Evolutionary conservation across 2,888 invertebrate genomes (phyloP).

Genomic region (Julus scanicus): DNA sequence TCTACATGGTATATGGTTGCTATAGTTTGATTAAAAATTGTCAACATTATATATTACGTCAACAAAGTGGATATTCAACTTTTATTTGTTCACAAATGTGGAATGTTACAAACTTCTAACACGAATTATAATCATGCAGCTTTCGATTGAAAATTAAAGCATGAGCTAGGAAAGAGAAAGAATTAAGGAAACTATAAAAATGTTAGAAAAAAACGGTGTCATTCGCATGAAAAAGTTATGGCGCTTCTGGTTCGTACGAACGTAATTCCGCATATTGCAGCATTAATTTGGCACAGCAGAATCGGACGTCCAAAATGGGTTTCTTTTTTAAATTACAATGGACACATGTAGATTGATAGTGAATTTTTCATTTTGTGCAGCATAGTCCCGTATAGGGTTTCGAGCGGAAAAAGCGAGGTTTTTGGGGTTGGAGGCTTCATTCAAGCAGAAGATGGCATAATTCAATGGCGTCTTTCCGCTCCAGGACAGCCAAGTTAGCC

Average conservation of each 20-base stretch:
- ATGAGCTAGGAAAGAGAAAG: no score
- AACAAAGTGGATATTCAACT: no score
- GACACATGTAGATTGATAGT: constrained; percentile 5
- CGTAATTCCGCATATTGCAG: background rate
- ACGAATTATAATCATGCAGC: no score
- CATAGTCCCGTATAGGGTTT: background rate
- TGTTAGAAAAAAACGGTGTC: background rate
- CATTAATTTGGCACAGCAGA: constrained; percentile 19
- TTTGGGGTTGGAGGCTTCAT: background rate
- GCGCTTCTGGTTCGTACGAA: background rate
- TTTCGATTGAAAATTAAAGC: no score
- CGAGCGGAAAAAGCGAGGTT: background rate
- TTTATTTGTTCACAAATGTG: no score
- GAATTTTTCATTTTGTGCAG: background rate
- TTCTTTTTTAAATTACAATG: background rate
- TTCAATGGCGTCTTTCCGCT: constrained; percentile 33
- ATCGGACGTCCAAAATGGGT: background rate
- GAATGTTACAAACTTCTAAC: no score
- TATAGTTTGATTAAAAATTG: no score
- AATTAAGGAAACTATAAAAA: background rate
- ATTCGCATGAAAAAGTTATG: background rate
- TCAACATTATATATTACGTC: no score
- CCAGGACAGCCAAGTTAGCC: background rate
- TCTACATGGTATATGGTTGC: no score
- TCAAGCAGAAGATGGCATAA: constrained; percentile 27